phyloP scores from a whole-genome alignment of 2,888 invertebrate genomes.

The Ryuthela nishihirai region DNA sequence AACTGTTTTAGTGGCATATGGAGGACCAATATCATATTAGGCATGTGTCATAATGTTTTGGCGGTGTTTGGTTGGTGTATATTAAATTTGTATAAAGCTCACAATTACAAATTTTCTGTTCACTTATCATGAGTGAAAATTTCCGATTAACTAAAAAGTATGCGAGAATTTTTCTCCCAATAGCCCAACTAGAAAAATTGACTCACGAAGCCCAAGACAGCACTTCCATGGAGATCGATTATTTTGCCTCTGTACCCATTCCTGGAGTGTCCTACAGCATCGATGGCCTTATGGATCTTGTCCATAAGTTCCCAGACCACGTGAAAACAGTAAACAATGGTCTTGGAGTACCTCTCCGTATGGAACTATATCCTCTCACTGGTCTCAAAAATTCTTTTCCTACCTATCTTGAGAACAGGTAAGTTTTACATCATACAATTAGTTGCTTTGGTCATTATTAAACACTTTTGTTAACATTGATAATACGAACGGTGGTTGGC shows the following conservation, averaged over 20 bases:
- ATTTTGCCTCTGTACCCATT: conserved; percentile 28
- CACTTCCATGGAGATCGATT: conserved; percentile 32
- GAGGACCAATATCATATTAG: too few relatives aligned
- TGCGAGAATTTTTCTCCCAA: too few relatives aligned
- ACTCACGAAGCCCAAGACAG: conserved; percentile 12
- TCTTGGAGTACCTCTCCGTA: conserved; percentile 18
- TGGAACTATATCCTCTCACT: conserved; percentile 28
- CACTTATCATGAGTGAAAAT: too few relatives aligned
- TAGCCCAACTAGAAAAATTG: conserved; percentile 23
- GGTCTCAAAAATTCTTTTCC: conserved; percentile 4
- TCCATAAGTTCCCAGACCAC: conserved; percentile 20
- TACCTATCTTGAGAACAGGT: conserved; percentile 22
- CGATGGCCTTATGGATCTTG: conserved; percentile 16
- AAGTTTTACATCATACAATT: background rate
- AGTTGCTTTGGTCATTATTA: background rate
- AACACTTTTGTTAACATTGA: background rate
- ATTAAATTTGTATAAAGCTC: too few relatives aligned
- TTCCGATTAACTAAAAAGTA: too few relatives aligned
- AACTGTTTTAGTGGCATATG: too few relatives aligned
- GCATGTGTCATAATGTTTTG: too few relatives aligned
- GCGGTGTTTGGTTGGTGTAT: too few relatives aligned
- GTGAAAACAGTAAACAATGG: conserved; percentile 25
- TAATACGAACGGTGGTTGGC: too few relatives aligned
- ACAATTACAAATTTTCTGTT: too few relatives aligned
- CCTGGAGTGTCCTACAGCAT: conserved; percentile 20